Evolutionary conservation across 1,140 invertebrate species (phyloP).

Genomic region (Heliothis subflexa): DNA sequence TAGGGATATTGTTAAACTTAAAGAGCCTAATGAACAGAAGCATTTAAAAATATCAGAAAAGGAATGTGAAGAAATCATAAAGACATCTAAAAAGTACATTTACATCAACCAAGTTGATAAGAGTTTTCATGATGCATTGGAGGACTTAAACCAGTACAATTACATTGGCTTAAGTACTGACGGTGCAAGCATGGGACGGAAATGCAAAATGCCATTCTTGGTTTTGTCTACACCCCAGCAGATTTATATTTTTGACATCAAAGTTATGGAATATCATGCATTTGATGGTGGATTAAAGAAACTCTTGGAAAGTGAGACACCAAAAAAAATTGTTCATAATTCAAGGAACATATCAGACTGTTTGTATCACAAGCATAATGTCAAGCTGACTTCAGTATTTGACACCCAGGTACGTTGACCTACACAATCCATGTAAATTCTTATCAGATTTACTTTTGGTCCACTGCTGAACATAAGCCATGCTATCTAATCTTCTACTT

Average conservation of each 20-base stretch:
- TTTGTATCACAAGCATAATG: conserved; percentile 83
- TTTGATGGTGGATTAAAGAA: conserved; percentile 82
- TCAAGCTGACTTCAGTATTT: conserved; percentile 82
- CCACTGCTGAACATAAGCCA: no score
- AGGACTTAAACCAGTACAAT: conserved; percentile 74
- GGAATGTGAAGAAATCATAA: conserved; percentile 79
- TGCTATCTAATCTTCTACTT: no score
- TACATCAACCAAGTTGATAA: conserved; percentile 83
- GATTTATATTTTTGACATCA: conserved; percentile 85
- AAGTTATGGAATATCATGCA: conserved; percentile 81
- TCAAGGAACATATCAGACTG: conserved; percentile 84
- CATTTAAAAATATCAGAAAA: conserved; percentile 78
- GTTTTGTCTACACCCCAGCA: conserved; percentile 80
- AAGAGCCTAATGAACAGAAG: conserved; percentile 67
- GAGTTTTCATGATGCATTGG: conserved; percentile 77
- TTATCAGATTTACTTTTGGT: no score
- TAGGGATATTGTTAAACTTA: conserved; percentile 74
- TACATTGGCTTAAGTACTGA: conserved; percentile 79
- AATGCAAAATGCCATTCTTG: conserved; percentile 83
- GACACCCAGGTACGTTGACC: conserved; percentile 81
- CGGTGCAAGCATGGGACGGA: conserved; percentile 81
- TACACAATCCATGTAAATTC: no score
- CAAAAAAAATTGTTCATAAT: conserved; percentile 85
- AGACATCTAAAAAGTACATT: conserved; percentile 78
- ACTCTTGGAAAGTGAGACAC: conserved; percentile 77